Evolutionary conservation across 2,797 vertebrate species (phyloP), one percentile per base, ranked within the genome.

Genomic region (Pseudochirops cupreus): DNA sequence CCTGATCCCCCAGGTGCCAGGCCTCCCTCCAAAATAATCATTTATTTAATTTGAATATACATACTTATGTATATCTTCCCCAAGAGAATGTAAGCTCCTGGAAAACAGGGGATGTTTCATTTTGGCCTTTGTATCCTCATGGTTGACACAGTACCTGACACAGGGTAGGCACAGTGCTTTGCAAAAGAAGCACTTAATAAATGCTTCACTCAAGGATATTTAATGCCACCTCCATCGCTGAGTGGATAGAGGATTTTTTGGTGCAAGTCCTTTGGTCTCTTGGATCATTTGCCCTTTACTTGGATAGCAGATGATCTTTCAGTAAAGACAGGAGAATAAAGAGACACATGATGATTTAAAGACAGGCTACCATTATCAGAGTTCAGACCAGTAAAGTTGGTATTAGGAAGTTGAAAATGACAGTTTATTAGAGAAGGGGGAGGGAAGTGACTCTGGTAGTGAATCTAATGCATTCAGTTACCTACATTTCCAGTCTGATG

Each of bases 401-500:
- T 46, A 16, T 57, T 0, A 3, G 91, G 56, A 55, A 74, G 53
- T 16, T 18, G 59, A 46, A 6, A 13, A 93, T 16, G 31, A 13
- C 56, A 91, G 56, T 54, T 1, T 16, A 93, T 57, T 28, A 55
- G 62, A 56, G 54, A 33, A 92, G 55, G 56, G 56, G 53, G 50
- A 13, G 56, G 93, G 54, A 54, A n/a, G 14, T 9, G 54, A 87
- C 0, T 4, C n/a, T 28, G 89, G 82, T 9, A 87, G n/a, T 53
- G 91, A 54, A 90, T 0, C 26, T 10, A 33, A 91, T 33, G 16
- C 1, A 91, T 90, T 90, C 50, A 52, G 26, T 90, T 52, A 4
- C 58, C 59, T 52, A 3, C 74, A 1, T 33, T 9, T 52, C 26
- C 46, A 95, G 52, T 92, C 96, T 95, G 93, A 93, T 92, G 89